Evolutionary conservation across 2,797 vertebrate species (phyloP).

Genomic region (Poeciliopsis paucimaculata): DNA sequence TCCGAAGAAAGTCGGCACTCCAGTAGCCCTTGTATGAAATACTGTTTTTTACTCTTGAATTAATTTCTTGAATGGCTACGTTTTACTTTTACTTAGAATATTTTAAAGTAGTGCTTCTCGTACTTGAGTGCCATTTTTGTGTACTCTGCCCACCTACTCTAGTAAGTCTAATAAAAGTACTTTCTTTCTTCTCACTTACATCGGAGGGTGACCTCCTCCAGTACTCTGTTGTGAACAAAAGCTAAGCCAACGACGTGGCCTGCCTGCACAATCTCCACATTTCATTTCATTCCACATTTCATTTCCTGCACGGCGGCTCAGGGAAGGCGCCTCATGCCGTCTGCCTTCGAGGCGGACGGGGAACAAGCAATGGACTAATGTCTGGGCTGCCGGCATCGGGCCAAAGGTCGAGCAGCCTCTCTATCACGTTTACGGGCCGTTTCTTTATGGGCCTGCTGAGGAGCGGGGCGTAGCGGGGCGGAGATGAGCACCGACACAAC

Average conservation of each 20-base stretch:
- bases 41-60: no score
- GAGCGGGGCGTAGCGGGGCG: constrained; percentile 20
- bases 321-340: constrained; percentile 61
- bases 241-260: constrained; percentile 39
- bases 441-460: constrained; percentile 54
- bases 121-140: no score
- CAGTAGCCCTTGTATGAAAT: no score
- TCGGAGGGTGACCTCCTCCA: constrained; percentile 23
- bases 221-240: constrained; percentile 47
- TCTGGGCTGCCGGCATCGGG: constrained; percentile 60
- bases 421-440: constrained; percentile 74
- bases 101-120: no score
- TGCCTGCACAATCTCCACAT: constrained; percentile 55
- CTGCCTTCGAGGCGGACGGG: constrained; percentile 51
- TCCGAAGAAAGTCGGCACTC: no score
- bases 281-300: constrained; percentile 73
- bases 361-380: constrained; percentile 53
- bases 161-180: constrained; percentile 21
- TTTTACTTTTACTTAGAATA: no score
- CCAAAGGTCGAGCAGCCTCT: constrained; percentile 68
- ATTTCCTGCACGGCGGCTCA: constrained; percentile 69
- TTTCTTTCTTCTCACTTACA: constrained; percentile 11
- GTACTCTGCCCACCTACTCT: no score
- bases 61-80: no score
- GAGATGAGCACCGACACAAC: constrained; percentile 18